phyloP scores from a whole-genome alignment of 2,113 vertebrate genomes.

The Hippocampus guttulatus region DNA sequence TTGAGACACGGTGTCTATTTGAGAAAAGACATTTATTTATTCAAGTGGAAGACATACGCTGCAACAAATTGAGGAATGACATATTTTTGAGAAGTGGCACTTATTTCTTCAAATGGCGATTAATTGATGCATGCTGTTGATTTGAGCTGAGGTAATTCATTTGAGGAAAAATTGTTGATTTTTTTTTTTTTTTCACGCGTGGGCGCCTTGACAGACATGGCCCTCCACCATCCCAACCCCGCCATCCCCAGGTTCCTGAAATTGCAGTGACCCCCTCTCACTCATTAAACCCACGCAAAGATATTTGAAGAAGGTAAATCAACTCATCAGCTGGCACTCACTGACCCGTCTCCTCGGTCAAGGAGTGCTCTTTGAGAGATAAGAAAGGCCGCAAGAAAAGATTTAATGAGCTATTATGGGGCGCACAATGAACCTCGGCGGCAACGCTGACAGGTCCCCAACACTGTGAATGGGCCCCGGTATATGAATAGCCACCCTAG shows the following conservation, averaged over 20 bases:
- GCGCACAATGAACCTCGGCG: slow-evolving; percentile 65
- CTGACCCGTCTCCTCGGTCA: slow-evolving; percentile 61
- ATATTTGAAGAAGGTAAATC: slow-evolving; percentile 64
- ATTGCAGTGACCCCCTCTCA: slow-evolving; percentile 28
- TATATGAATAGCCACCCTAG: slow-evolving; percentile 62
- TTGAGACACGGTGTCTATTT: neutral
- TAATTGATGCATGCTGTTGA: neutral
- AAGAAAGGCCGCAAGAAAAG: slow-evolving; percentile 65
- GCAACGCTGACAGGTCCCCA: slow-evolving; percentile 69
- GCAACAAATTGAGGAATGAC: neutral
- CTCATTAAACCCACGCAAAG: slow-evolving; percentile 59
- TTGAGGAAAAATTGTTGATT: slow-evolving; percentile 24
- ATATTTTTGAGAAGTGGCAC: neutral
- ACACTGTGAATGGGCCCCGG: slow-evolving; percentile 54
- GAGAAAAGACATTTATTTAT: neutral
- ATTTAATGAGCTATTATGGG: slow-evolving; percentile 71
- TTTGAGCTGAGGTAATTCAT: slow-evolving; percentile 3
- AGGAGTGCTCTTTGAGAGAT: slow-evolving; percentile 67
- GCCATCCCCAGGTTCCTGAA: slow-evolving; percentile 1
- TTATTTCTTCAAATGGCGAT: neutral
- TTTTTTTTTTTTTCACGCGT: slow-evolving; percentile 21
- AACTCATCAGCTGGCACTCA: slow-evolving; percentile 53
- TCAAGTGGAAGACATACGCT: neutral
- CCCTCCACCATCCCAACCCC: neutral
- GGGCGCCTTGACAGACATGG: slow-evolving; percentile 30